Evolutionary conservation across 2,888 invertebrate species (phyloP).

Genomic region (Drosophila seclusa): DNA sequence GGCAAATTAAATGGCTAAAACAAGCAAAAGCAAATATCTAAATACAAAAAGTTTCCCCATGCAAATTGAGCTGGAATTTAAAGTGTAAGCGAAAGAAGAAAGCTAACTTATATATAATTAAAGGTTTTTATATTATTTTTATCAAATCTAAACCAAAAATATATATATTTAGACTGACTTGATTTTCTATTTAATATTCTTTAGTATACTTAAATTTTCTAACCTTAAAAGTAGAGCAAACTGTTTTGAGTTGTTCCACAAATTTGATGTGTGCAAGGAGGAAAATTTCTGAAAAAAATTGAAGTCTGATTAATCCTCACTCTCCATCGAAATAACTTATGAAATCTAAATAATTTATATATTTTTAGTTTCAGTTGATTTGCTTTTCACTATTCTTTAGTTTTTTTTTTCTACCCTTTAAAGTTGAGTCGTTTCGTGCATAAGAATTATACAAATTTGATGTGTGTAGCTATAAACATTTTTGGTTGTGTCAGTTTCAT

Average conservation of each 20-base stretch:
- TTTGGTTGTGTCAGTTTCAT: slow-evolving; percentile 49
- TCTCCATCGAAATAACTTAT: neutral
- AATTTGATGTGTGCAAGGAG: slow-evolving; percentile 39
- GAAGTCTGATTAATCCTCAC: neutral
- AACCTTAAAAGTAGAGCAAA: neutral
- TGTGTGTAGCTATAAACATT: slow-evolving; percentile 57
- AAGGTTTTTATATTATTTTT: no score
- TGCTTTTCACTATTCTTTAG: neutral
- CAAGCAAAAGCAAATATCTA: slow-evolving; percentile 30
- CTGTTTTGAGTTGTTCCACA: slow-evolving; percentile 7
- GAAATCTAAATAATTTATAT: slow-evolving; percentile 1
- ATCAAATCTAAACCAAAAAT: neutral
- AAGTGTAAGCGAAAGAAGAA: neutral
- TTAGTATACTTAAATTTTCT: neutral
- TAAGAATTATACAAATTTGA: slow-evolving; percentile 43
- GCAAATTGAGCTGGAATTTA: slow-evolving; percentile 14
- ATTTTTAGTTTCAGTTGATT: neutral
- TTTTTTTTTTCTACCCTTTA: neutral
- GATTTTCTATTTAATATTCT: neutral
- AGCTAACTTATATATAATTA: neutral
- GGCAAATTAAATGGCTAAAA: slow-evolving; percentile 31
- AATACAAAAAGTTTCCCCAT: neutral
- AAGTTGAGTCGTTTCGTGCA: neutral
- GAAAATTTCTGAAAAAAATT: neutral
- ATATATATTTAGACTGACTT: neutral